Percentiles rank a stretch among this genome's conserved stretches.
Conservation (phyloP, 2,113 vertebrate species). For the Takifugu flavidus region DNA sequence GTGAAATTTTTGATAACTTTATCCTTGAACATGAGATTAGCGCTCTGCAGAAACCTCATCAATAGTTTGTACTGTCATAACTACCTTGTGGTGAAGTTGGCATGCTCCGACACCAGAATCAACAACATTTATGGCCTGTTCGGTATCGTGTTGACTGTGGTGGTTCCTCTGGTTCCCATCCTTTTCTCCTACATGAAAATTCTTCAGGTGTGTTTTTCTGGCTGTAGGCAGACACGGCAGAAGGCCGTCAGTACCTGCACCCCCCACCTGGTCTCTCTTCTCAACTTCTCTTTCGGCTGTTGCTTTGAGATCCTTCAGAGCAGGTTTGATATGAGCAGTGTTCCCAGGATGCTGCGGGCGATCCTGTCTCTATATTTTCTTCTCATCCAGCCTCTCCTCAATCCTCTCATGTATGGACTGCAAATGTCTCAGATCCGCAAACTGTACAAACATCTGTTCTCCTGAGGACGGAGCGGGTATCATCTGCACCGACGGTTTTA, state of each 20-base stretch:
- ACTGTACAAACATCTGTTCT: neutral
- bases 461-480: too few species aligned
- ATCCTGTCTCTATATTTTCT: slow-evolving; percentile 14
- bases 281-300: slow-evolving; percentile 25
- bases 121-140: slow-evolving; percentile 33
- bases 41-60: slow-evolving; percentile 21
- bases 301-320: slow-evolving; percentile 20
- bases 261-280: slow-evolving; percentile 21
- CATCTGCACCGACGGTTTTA: too few species aligned
- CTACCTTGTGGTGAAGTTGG: slow-evolving; percentile 20
- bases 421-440: slow-evolving; percentile 12
- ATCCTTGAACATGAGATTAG: slow-evolving; percentile 1
- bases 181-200: slow-evolving; percentile 20
- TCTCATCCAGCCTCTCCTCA: slow-evolving; percentile 14
- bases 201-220: neutral
- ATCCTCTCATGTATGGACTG: slow-evolving; percentile 25
- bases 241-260: slow-evolving; percentile 39
- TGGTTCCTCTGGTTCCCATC: slow-evolving; percentile 18
- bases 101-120: slow-evolving; percentile 8
- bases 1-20: neutral
- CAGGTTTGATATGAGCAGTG: slow-evolving; percentile 1
- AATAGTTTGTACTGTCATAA: slow-evolving; percentile 36
- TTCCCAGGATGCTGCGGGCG: neutral
- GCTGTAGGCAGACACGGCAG: slow-evolving; percentile 2
- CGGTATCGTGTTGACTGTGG: neutral